Evolutionary conservation across 2,888 invertebrate species (phyloP).

Genomic region (Cryptocephalus moraei): DNA sequence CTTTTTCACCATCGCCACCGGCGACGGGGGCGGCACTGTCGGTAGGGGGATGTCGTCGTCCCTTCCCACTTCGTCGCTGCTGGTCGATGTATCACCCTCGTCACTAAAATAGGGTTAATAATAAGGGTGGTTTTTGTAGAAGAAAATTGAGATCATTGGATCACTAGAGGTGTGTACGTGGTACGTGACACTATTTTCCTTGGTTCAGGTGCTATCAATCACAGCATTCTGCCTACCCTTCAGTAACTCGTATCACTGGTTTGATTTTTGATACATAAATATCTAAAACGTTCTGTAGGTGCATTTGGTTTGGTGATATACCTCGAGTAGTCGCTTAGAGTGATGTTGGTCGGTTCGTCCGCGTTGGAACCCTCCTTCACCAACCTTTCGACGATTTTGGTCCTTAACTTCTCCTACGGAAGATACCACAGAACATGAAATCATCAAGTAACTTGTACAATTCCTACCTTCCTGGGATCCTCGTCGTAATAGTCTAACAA

Average conservation of each 20-base stretch:
- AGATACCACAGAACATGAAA: slow-evolving; percentile 12
- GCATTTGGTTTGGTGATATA: slow-evolving; percentile 28
- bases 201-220: no score
- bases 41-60: slow-evolving; percentile 29
- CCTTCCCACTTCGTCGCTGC: slow-evolving; percentile 47
- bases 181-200: no score
- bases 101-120: slow-evolving; percentile 47
- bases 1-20: slow-evolving; percentile 39
- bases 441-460: background rate
- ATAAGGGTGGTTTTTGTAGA: slow-evolving; percentile 1
- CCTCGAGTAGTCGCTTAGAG: slow-evolving; percentile 82
- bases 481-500: slow-evolving; percentile 84
- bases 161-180: no score
- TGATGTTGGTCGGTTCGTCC: slow-evolving; percentile 79
- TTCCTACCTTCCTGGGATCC: slow-evolving; percentile 63
- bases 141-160: no score
- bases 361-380: slow-evolving; percentile 78
- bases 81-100: slow-evolving; percentile 66
- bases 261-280: no score
- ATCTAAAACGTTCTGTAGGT: no score
- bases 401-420: slow-evolving; percentile 60
- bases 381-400: slow-evolving; percentile 70
- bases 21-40: slow-evolving; percentile 62
- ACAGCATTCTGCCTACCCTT: background rate
- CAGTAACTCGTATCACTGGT: no score